These are phyloP conservation scores for Ormyrus nitidulus DNA, from an alignment of 2,888 invertebrate genomes.

Conservation along the genomic window DNA sequence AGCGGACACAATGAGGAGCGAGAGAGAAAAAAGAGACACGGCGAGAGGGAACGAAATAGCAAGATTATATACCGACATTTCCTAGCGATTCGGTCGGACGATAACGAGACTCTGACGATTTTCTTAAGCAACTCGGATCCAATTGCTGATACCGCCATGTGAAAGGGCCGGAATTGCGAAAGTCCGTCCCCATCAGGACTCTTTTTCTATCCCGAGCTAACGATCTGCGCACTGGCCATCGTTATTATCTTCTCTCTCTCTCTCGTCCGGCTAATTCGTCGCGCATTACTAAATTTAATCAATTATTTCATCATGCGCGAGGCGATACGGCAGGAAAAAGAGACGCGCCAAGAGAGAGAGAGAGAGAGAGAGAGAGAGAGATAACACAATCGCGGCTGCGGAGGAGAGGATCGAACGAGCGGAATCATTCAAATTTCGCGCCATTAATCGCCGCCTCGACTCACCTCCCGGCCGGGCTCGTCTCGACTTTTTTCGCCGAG, in stretches of 20 bases:
- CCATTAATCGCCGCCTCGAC: conserved; percentile 52
- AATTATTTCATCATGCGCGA: conserved; percentile 30
- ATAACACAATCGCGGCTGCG: conserved; percentile 53
- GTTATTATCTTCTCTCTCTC: no score
- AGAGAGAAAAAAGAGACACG: conserved; percentile 1
- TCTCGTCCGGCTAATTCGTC: no score
- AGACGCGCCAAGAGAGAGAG: no score
- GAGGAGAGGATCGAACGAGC: background rate
- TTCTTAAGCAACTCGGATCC: background rate
- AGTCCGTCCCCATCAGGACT: no score
- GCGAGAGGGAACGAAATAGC: background rate
- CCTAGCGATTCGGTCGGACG: background rate
- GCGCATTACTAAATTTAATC: conserved; percentile 35
- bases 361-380: background rate
- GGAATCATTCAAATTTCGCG: conserved; percentile 29
- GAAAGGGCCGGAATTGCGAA: no score
- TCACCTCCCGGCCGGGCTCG: conserved; percentile 58
- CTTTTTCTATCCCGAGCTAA: no score
- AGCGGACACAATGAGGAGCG: background rate
- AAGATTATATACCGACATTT: background rate
- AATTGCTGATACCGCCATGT: no score
- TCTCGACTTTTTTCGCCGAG: conserved; percentile 22
- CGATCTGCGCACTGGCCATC: no score
- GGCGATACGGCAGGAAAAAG: background rate
- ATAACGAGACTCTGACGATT: background rate